phyloP scores from a whole-genome alignment of 2,797 vertebrate genomes.

The Geotrypetes seraphini region DNA sequence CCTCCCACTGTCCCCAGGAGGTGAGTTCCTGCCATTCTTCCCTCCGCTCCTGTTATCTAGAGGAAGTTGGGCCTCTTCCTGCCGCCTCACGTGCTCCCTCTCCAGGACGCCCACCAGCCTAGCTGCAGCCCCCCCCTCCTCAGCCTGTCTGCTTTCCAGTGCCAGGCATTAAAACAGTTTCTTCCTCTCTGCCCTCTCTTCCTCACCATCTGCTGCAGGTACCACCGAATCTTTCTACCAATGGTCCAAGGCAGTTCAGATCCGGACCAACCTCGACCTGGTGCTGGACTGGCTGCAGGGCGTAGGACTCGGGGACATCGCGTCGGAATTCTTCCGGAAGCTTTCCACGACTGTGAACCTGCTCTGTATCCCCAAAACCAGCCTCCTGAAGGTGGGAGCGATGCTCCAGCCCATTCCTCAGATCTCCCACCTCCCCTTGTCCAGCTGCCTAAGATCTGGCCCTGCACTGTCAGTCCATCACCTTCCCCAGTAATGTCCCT shows the following conservation, averaged over 20 bases:
- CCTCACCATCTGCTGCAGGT: constrained; percentile 18
- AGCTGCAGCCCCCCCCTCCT: neutral
- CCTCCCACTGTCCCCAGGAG: neutral
- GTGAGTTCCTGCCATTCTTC: constrained; percentile 29
- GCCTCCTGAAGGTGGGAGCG: constrained; percentile 72
- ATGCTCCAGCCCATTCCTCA: neutral
- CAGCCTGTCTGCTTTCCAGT: too few species aligned
- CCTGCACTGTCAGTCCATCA: too few species aligned
- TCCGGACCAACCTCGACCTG: constrained; percentile 82
- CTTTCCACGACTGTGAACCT: constrained; percentile 84
- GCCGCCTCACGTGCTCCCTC: neutral
- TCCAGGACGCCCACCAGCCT: neutral
- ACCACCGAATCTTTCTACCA: constrained; percentile 72
- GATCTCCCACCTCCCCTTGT: neutral
- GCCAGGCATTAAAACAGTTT: too few species aligned
- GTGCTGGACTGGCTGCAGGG: constrained; percentile 87
- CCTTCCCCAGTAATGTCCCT: too few species aligned
- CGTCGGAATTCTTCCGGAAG: constrained; percentile 82
- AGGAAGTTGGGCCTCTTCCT: constrained; percentile 15
- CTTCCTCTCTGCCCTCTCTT: neutral
- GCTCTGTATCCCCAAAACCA: constrained; percentile 79
- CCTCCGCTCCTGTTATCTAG: constrained; percentile 3
- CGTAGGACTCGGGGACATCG: constrained; percentile 82
- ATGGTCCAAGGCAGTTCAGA: constrained; percentile 85
- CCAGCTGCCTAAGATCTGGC: too few species aligned